These are phyloP conservation scores for Planiliza haematocheilus DNA, from an alignment of 2,113 vertebrate genomes.

Conservation along the genomic window DNA sequence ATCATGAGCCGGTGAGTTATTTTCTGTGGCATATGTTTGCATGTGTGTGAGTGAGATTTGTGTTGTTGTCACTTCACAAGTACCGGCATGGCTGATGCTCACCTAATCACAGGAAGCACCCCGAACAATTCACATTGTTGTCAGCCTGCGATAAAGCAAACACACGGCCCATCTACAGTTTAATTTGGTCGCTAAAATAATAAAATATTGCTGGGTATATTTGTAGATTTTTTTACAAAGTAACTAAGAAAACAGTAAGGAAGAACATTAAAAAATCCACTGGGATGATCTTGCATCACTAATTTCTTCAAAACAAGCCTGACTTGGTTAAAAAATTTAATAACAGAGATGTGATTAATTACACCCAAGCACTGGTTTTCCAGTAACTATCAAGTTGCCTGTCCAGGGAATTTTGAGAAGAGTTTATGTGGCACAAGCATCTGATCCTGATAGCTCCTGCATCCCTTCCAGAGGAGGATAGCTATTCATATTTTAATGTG, in stretches of 20 bases:
- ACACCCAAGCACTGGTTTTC: too few species aligned
- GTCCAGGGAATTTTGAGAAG: neutral
- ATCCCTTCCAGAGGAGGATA: neutral
- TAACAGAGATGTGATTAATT: too few species aligned
- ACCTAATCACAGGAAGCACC: slow-evolving; percentile 43
- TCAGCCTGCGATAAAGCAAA: slow-evolving; percentile 19
- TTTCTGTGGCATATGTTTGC: neutral
- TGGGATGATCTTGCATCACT: neutral
- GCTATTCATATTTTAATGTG: neutral
- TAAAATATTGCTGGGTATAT: neutral
- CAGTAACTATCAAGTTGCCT: too few species aligned
- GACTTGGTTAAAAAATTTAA: too few species aligned
- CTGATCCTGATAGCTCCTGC: too few species aligned
- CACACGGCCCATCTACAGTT: slow-evolving; percentile 23
- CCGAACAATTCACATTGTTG: slow-evolving; percentile 4
- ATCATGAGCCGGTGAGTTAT: slow-evolving; percentile 94
- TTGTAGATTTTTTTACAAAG: neutral
- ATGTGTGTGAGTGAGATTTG: slow-evolving; percentile 14
- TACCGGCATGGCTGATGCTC: slow-evolving; percentile 51
- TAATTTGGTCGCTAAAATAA: neutral
- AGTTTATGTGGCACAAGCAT: too few species aligned
- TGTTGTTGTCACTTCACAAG: slow-evolving; percentile 41
- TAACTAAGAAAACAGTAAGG: neutral
- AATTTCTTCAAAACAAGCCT: neutral
- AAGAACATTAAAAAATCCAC: too few species aligned